Conservation (phyloP, 2,888 invertebrate genomes). For the Hirtodrosophila trivittata region DNA sequence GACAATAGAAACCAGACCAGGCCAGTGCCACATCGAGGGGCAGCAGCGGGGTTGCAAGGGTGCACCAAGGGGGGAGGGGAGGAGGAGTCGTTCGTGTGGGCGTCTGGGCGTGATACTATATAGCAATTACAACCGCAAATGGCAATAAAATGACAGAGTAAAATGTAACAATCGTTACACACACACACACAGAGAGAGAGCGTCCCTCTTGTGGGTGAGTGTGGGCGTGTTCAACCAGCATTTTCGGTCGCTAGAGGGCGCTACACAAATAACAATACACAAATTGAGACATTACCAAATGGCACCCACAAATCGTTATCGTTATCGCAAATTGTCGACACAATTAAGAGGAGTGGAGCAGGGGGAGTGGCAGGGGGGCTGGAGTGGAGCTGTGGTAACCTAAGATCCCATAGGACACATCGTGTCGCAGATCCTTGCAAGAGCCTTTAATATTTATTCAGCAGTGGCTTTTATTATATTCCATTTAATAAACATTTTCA, state of each 20-base stretch:
- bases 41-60: too few relatives aligned
- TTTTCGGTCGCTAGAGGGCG: conserved; percentile 51
- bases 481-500: conserved; percentile 38
- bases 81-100: conserved; percentile 9
- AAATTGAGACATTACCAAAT: conserved; percentile 58
- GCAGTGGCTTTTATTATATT: conserved; percentile 25
- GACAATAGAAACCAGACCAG: conserved; percentile 57
- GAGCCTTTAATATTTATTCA: conserved; percentile 17
- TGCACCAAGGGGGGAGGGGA: background rate
- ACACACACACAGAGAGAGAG: conserved; percentile 3
- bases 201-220: background rate
- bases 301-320: conserved; percentile 40
- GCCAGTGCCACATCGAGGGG: background rate
- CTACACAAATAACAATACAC: conserved; percentile 60
- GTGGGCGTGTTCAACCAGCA: conserved; percentile 28
- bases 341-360: conserved; percentile 39
- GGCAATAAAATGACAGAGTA: conserved; percentile 74
- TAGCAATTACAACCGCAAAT: conserved; percentile 77
- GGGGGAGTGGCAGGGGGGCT: background rate
- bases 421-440: background rate
- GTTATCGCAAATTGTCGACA: conserved; percentile 63
- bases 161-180: conserved; percentile 59
- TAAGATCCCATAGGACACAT: too few relatives aligned
- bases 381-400: background rate
- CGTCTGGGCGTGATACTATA: conserved; percentile 55